These are phyloP conservation scores for Menidia beryllina DNA, from an alignment of 2,113 vertebrate genomes.

Conservation along the genomic window DNA sequence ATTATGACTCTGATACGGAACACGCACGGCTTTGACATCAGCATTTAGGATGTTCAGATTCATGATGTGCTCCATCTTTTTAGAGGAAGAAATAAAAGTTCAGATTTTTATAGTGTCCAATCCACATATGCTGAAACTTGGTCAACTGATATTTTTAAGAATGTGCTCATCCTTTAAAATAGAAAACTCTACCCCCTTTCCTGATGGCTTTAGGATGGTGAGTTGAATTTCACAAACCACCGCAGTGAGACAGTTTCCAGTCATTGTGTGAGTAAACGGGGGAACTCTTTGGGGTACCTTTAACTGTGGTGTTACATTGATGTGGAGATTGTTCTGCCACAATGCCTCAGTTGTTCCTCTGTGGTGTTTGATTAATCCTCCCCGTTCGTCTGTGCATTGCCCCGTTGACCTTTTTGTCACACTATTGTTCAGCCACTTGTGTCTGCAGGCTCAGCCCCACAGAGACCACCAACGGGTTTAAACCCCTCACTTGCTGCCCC, in stretches of 20 bases:
- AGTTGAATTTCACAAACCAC: background rate
- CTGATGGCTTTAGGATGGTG: background rate
- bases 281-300: background rate
- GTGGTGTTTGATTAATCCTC: conserved; percentile 42
- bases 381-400: conserved; percentile 12
- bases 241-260: background rate
- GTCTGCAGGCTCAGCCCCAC: conserved; percentile 21
- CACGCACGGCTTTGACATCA: background rate
- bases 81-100: background rate
- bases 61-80: fast-evolving
- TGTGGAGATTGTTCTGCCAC: conserved; percentile 27
- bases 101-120: too few species aligned
- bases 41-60: background rate
- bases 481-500: conserved; percentile 16
- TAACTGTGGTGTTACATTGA: conserved; percentile 7
- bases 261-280: background rate
- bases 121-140: too few species aligned
- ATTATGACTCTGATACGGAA: background rate
- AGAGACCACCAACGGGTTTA: conserved; percentile 57
- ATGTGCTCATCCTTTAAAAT: too few species aligned
- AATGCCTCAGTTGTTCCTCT: conserved; percentile 26
- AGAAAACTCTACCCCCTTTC: too few species aligned
- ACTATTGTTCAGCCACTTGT: conserved; percentile 50
- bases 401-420: conserved; percentile 42
- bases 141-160: too few species aligned